Conservation (phyloP, 2,888 invertebrate species). For the Camptogramma bilineatum region DNA sequence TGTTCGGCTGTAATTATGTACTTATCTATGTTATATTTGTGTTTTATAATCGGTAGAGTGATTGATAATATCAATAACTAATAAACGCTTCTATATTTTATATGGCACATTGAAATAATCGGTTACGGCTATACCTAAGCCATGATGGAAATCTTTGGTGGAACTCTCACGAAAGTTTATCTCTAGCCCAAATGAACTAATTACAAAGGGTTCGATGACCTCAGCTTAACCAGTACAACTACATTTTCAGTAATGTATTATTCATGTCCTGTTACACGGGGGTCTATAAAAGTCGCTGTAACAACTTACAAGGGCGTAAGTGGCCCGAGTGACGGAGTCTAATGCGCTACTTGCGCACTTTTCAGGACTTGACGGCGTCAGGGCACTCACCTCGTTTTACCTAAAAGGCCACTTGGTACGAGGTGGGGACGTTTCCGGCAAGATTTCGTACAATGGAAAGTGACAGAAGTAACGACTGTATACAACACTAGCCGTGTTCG, state of each 20-base stretch:
- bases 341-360: constrained; percentile 38
- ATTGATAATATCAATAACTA: too few species aligned
- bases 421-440: background rate
- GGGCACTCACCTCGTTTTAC: constrained; percentile 36
- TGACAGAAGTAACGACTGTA: background rate
- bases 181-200: background rate
- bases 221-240: background rate
- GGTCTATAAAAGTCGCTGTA: constrained; percentile 27
- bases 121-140: too few species aligned
- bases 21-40: too few species aligned
- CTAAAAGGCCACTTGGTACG: constrained; percentile 13
- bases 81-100: too few species aligned
- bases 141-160: too few species aligned
- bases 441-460: background rate
- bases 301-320: constrained; percentile 31
- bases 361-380: constrained; percentile 28
- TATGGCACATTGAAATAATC: too few species aligned
- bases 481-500: background rate
- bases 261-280: constrained; percentile 18
- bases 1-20: too few species aligned
- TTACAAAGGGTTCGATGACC: background rate
- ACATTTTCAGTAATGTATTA: constrained; percentile 20
- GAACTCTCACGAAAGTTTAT: too few species aligned
- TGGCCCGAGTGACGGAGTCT: constrained; percentile 29
- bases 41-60: too few species aligned